Base-by-base conservation (phyloP, 2,797 vertebrate genomes). In the Notolabrus celidotus region DNA sequence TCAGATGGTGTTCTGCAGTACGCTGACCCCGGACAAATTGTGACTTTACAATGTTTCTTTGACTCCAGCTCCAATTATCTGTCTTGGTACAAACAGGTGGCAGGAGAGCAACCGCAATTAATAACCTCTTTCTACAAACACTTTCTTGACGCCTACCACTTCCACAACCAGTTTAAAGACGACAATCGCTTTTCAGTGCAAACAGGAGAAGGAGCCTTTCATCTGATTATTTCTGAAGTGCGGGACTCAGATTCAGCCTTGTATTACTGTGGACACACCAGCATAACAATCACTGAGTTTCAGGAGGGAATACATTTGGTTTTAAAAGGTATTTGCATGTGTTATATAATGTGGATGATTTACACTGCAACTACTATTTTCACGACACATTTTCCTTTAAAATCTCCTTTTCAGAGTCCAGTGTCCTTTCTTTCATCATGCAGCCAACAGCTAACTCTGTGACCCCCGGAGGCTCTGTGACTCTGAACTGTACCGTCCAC, bases 31-130 rank as follows among this genome's bases (percentile, higher is more conserved):
- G 81, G 86, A 57, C 69, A 77, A 15, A 56, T 46, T 23, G 82
- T 85, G 51, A 82, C 65, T 65, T 38, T 89, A 8, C 52, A 14
- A 2, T 89, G 89, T 41, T 71, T 66, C 65, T 45, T 57, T 23
- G 0, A 9, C 25, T 34, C 16, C 9, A 3, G 0, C 3, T 6
- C 10, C 23, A 53, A 4, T 12, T 0, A 77, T 33, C 31, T 84
- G 41, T 66, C 5, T 2, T 88, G 87, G 86, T 86, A 86, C 71
- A 86, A 65, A 68, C 83, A 89, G 60, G 29, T 59, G 3, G 42
- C 69, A 43, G 84, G 84, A 39, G 65, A 71, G 15, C 60, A 56
- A 5, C 85, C 79, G 31, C 62, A 43, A n/a, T 49, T 76, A 3
- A 22, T 82, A 2, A 79, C 66, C n/a, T 49, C 25, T 11, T 58